Evolutionary conservation across 2,113 vertebrate genomes (phyloP), one percentile per base, ranked within the genome.

Genomic region (Grantiella picta): DNA sequence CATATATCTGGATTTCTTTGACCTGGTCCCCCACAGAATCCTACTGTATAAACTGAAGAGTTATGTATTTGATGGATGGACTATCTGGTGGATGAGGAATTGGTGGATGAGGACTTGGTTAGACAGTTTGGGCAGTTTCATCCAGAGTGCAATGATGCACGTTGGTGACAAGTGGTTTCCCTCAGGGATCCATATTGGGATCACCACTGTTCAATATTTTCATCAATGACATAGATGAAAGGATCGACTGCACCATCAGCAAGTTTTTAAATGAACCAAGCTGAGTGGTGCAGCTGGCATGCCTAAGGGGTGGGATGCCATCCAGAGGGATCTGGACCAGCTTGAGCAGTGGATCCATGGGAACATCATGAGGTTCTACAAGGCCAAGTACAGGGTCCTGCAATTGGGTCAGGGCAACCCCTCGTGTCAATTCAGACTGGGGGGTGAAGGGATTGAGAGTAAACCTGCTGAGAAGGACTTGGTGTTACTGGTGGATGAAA

Each of bases 351-450:
- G 42, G 42, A 16, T 27, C 29, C 17, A 27, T 7, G 31, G 19
- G 57, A 90, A 33, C 11, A 2, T 59, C 14, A 27, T 29, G 20
- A n/a, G 23, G 36, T 71, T 60, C n/a, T 47, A 12, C 45, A 60
- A 36, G 25, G 4, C 8, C 22, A 53, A 36, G 20, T 28, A 27
- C 13, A 60, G 24, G 10, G 31, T 47, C 22, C 19, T 66, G 11
- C 18, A 65, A 3, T 12, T 19, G 29, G 2, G 3, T 59, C 11
- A 20, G 31, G 50, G 14, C 7, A 81, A 47, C 6, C 16, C 0
- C 0, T 13, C 2, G 3, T 52, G 40, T 63, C 29, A 40, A 1
- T 31, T 53, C 18, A 81, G 16, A 23, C 2, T 7, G 5, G 2
- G 5, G 6, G 0, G 24, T 36, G 31, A 60, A 65, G 27, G 22